Percentiles rank a stretch among this genome's conserved stretches.
Conservation (phyloP, 2,113 vertebrate species). For the Hystrix cristata region DNA sequence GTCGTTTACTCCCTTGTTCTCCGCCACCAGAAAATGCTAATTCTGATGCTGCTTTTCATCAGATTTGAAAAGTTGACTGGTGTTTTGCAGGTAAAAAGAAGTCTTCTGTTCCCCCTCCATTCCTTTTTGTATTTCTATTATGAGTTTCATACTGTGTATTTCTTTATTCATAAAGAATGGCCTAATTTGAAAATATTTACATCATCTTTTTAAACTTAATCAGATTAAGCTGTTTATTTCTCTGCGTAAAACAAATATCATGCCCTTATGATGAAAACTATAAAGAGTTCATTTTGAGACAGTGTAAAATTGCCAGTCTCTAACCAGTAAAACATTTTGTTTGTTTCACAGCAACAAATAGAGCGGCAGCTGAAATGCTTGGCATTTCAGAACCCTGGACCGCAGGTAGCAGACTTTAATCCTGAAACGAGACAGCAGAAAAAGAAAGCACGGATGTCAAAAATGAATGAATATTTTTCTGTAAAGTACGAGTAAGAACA, state of each 20-base stretch:
- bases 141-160: background rate
- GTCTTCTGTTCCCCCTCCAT: background rate
- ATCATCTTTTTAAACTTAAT: slow-evolving; percentile 16
- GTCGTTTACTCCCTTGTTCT: background rate
- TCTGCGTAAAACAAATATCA: background rate
- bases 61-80: background rate
- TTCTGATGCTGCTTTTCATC: background rate
- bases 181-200: background rate
- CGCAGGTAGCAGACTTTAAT: slow-evolving; percentile 90
- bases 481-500: slow-evolving; percentile 87
- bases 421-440: slow-evolving; percentile 88
- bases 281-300: background rate
- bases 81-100: background rate
- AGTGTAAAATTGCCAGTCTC: background rate
- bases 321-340: slow-evolving; percentile 58
- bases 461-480: slow-evolving; percentile 86
- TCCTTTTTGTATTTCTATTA: background rate
- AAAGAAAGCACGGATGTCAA: slow-evolving; percentile 87
- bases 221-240: background rate
- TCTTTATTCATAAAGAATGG: slow-evolving; percentile 44
- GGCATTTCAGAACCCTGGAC: slow-evolving; percentile 91
- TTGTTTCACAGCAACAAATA: slow-evolving; percentile 87
- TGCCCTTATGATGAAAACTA: background rate
- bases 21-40: background rate
- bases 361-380: slow-evolving; percentile 89